Conservation (phyloP, 2,797 vertebrate genomes). For the Anguilla megastoma region DNA sequence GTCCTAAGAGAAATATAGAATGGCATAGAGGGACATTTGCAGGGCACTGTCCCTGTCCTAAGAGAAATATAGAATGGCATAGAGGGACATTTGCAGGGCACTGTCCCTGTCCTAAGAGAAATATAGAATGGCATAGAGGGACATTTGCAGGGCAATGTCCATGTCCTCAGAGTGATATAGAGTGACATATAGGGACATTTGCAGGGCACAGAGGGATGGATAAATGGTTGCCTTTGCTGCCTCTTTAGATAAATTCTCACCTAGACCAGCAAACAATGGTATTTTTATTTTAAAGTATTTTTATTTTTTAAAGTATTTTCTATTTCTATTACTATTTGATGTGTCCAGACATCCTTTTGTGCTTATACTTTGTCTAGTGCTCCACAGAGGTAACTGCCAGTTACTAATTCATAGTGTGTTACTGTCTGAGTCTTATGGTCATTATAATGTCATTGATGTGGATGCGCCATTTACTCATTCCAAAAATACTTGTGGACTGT, state of each 20-base stretch:
- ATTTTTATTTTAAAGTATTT: neutral
- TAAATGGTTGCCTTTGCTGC: neutral
- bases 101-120: neutral
- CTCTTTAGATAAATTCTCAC: neutral
- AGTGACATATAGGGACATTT: neutral
- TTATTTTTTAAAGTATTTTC: neutral
- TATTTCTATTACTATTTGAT: neutral
- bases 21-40: neutral
- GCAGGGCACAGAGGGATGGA: neutral
- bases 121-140: neutral
- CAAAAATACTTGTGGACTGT: conserved; percentile 79
- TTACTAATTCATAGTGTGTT: conserved; percentile 36
- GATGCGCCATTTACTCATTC: conserved; percentile 81
- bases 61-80: neutral
- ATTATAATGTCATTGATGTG: conserved; percentile 77
- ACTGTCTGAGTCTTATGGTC: conserved; percentile 76
- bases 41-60: neutral
- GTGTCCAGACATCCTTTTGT: neutral
- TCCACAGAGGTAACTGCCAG: neutral
- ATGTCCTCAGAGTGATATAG: neutral
- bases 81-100: neutral
- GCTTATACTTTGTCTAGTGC: neutral
- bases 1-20: neutral
- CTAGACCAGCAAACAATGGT: neutral
- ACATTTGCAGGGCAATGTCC: neutral